Evolutionary conservation across 2,888 invertebrate genomes (phyloP).

Genomic region (Lagria hirta): DNA sequence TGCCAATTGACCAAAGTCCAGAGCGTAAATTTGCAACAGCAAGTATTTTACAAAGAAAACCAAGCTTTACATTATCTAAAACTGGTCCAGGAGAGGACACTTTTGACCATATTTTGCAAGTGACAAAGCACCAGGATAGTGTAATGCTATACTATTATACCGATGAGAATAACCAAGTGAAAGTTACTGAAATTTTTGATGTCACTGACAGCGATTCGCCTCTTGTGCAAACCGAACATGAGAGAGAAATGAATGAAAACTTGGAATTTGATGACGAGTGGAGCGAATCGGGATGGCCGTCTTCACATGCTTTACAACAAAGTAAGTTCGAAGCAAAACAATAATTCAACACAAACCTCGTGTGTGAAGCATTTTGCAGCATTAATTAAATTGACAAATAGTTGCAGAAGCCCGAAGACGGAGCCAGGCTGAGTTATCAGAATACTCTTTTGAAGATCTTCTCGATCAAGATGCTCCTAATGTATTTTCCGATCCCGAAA

Average conservation of each 20-base stretch:
- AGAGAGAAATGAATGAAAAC: constrained; percentile 63
- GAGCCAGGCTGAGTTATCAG: constrained; percentile 52
- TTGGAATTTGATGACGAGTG: constrained; percentile 69
- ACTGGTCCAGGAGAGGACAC: constrained; percentile 58
- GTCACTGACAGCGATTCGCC: constrained; percentile 75
- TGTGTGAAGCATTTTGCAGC: constrained; percentile 6
- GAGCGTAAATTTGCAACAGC: constrained; percentile 46
- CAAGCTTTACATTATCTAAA: constrained; percentile 49
- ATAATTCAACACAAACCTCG: not conserved
- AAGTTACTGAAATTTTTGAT: constrained; percentile 88
- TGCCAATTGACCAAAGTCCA: constrained; percentile 45
- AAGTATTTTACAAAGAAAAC: constrained; percentile 48
- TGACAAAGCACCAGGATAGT: constrained; percentile 84
- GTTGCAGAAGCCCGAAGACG: constrained; percentile 17
- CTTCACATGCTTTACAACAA: constrained; percentile 31
- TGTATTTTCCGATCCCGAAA: constrained; percentile 72
- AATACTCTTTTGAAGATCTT: constrained; percentile 59
- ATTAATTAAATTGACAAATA: too few species aligned
- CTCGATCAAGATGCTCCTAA: constrained; percentile 57
- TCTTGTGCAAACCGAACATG: constrained; percentile 63
- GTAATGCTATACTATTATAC: constrained; percentile 90
- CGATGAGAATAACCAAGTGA: constrained; percentile 78
- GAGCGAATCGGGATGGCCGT: constrained; percentile 53
- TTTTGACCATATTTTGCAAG: constrained; percentile 71
- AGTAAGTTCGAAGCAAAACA: constrained; percentile 28